phyloP scores from a whole-genome alignment of 2,113 vertebrate species.

The Lucifuga dentata region DNA sequence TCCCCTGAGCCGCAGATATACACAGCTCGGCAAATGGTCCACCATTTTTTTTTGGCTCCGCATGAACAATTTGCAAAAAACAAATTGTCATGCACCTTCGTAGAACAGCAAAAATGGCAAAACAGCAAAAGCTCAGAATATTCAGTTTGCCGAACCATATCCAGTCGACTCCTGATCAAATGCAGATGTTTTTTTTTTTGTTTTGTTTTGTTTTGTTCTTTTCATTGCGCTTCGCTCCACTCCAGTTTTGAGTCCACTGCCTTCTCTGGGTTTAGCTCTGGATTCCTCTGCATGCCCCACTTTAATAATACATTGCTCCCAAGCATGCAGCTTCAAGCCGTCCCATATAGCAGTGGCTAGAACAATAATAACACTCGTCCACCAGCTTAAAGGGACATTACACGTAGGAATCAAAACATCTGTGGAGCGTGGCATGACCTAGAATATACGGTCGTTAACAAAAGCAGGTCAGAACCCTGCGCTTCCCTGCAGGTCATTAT shows the following conservation, averaged over 20 bases:
- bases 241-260: constrained; percentile 44
- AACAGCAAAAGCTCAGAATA: neutral
- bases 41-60: constrained; percentile 11
- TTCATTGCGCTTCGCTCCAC: constrained; percentile 4
- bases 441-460: constrained; percentile 24
- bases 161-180: constrained; percentile 49
- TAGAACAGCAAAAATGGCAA: constrained; percentile 24
- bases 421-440: constrained; percentile 26
- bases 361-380: constrained; percentile 23
- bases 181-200: no score
- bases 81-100: neutral
- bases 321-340: constrained; percentile 54
- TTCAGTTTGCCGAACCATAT: constrained; percentile 41
- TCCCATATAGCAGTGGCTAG: constrained; percentile 57
- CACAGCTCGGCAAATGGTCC: constrained; percentile 51
- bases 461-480: no score
- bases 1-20: constrained; percentile 55
- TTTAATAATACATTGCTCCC: constrained; percentile 63
- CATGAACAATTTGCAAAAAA: constrained; percentile 15
- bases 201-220: constrained; percentile 1
- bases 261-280: constrained; percentile 50
- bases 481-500: no score
- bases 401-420: constrained; percentile 30
- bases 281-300: constrained; percentile 59
- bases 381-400: constrained; percentile 67